These are phyloP conservation scores for Rhamnusium bicolor DNA, from an alignment of 2,888 invertebrate genomes.

Conservation along the genomic window DNA sequence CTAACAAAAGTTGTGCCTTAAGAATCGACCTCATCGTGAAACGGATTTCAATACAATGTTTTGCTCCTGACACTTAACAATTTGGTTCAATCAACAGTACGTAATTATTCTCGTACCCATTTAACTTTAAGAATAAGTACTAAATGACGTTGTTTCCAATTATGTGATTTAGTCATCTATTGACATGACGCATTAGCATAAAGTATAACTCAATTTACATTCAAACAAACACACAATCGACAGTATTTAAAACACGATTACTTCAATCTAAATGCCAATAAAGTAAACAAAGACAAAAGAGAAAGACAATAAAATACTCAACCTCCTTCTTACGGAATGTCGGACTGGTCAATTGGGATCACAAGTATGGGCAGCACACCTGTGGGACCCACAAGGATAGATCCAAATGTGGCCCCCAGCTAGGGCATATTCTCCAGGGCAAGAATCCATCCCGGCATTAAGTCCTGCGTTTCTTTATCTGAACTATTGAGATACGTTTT, in stretches of 20 bases:
- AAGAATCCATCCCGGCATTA: conserved; percentile 76
- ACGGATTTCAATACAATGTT: no score
- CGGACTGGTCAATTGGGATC: conserved; percentile 81
- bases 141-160: no score
- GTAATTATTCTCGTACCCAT: no score
- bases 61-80: no score
- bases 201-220: no score
- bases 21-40: no score
- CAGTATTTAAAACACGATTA: no score
- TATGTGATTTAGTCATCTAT: no score
- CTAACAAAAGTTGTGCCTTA: no score
- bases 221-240: neutral
- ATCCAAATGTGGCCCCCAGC: conserved; percentile 86
- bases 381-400: conserved; percentile 89
- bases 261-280: conserved; percentile 10
- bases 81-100: no score
- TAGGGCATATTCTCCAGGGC: conserved; percentile 86
- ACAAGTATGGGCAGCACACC: conserved; percentile 92
- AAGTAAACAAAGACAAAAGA: conserved; percentile 10
- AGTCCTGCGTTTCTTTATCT: conserved; percentile 70
- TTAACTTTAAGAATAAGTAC: no score
- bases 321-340: conserved; percentile 81
- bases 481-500: conserved; percentile 70
- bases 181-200: no score
- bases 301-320: conserved; percentile 65